Conservation (phyloP, 64 coral and sea anemone genomes). For the Acropora tenuis region DNA sequence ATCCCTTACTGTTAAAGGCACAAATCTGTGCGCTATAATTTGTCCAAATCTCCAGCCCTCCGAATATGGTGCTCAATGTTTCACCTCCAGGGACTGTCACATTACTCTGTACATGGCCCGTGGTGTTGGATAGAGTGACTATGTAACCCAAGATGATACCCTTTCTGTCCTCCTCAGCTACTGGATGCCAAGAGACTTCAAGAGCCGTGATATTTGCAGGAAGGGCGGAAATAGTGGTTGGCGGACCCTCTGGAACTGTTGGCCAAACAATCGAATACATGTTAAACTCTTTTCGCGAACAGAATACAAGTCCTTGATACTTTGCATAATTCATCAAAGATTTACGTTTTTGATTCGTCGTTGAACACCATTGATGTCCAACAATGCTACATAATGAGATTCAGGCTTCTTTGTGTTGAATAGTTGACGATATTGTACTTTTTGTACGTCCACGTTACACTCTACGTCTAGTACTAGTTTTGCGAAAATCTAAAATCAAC, state of each 20-base stretch:
- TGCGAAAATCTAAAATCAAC: too few species aligned
- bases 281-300: too few species aligned
- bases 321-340: too few species aligned
- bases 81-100: conserved; percentile 4
- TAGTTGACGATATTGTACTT: too few species aligned
- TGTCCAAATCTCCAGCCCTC: conserved; percentile 56
- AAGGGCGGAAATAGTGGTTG: conserved; percentile 11
- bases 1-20: conserved; percentile 64
- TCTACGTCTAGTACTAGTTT: too few species aligned
- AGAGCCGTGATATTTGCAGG: conserved; percentile 30
- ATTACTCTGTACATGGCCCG: conserved; percentile 15
- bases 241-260: conserved; percentile 41
- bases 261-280: too few species aligned
- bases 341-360: too few species aligned
- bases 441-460: too few species aligned
- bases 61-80: background rate
- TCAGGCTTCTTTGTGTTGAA: too few species aligned
- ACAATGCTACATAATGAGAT: too few species aligned
- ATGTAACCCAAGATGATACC: conserved; percentile 61
- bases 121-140: conserved; percentile 5
- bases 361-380: too few species aligned
- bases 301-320: too few species aligned
- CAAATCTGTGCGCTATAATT: conserved; percentile 57
- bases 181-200: conserved; percentile 50
- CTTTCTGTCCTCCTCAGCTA: conserved; percentile 24